phyloP scores from a whole-genome alignment of 2,113 vertebrate genomes.

The Rhynchopsitta pachyrhyncha region DNA sequence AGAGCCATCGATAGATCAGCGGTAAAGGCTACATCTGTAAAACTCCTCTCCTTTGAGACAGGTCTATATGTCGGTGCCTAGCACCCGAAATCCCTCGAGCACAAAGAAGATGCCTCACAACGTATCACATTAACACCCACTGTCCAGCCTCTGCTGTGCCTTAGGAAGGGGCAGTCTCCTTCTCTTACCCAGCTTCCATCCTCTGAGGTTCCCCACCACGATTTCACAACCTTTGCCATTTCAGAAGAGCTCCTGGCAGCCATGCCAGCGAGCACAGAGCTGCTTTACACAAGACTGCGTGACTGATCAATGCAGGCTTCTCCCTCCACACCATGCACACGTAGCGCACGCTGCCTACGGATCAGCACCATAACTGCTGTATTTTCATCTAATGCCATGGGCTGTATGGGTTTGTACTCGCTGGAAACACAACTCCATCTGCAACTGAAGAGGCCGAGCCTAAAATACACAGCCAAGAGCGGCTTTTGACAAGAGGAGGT shows the following conservation, averaged over 20 bases:
- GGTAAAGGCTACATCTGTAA: not conserved
- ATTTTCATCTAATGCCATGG: not conserved
- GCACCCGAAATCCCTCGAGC: not conserved
- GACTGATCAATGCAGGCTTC: not conserved
- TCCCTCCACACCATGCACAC: not conserved
- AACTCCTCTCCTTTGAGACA: not conserved
- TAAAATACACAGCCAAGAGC: not conserved
- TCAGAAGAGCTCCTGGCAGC: not conserved
- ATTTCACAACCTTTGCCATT: not conserved
- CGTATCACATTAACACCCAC: accelerated
- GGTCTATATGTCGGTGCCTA: not conserved
- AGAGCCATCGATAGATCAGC: not conserved
- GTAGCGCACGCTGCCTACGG: not conserved
- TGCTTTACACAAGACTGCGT: not conserved
- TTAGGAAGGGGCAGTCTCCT: not conserved
- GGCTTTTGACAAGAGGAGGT: not conserved
- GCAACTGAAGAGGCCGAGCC: not conserved
- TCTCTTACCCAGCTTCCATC: not conserved
- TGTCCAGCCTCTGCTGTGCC: not conserved
- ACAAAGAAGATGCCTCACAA: not conserved
- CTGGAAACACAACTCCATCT: conserved; percentile 18
- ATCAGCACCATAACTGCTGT: not conserved
- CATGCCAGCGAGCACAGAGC: accelerated
- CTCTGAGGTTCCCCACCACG: not conserved
- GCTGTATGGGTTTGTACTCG: not conserved